Conservation (phyloP, 2,113 vertebrate species). For the Gymnocephalus cernua region DNA sequence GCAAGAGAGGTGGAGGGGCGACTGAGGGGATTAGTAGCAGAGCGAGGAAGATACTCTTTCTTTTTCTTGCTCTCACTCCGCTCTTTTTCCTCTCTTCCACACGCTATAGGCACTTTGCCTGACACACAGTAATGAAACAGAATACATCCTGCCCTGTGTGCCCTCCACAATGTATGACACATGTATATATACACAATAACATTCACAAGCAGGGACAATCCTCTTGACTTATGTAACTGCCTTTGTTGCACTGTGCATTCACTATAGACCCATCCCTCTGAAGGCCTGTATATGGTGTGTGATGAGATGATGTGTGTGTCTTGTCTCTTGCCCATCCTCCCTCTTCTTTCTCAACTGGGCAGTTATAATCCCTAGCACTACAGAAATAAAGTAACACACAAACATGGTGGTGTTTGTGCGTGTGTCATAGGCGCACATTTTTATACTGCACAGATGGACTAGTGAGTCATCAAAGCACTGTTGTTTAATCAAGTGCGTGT, state of each 20-base stretch:
- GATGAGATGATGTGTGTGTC: slow-evolving; percentile 44
- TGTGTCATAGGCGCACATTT: slow-evolving; percentile 23
- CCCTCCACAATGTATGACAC: slow-evolving; percentile 29
- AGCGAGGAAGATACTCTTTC: slow-evolving; percentile 50
- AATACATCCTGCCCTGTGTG: slow-evolving; percentile 25
- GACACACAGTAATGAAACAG: slow-evolving; percentile 38
- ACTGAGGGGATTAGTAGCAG: slow-evolving; percentile 68
- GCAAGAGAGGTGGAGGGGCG: slow-evolving; percentile 45
- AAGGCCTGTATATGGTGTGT: slow-evolving; percentile 44
- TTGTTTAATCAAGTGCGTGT: slow-evolving; percentile 43
- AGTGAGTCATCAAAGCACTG: slow-evolving; percentile 52
- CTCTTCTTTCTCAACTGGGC: slow-evolving; percentile 20
- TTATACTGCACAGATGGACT: slow-evolving; percentile 55
- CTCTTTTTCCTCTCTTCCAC: slow-evolving; percentile 12
- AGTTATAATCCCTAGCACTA: slow-evolving; percentile 33
- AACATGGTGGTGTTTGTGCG: slow-evolving; percentile 11
- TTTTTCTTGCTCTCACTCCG: slow-evolving; percentile 16
- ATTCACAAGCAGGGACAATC: slow-evolving; percentile 50
- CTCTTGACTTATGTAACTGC: slow-evolving; percentile 70
- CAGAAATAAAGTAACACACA: slow-evolving; percentile 25
- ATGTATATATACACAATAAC: slow-evolving; percentile 27
- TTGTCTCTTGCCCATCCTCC: slow-evolving; percentile 27
- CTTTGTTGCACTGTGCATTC: slow-evolving; percentile 59
- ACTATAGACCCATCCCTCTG: slow-evolving; percentile 41
- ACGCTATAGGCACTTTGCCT: slow-evolving; percentile 18